A percentile compares a stretch with the other conserved stretches of the same genome.
Conservation (phyloP, 2,888 invertebrate genomes). For the Leptinotarsa peninsularis region DNA sequence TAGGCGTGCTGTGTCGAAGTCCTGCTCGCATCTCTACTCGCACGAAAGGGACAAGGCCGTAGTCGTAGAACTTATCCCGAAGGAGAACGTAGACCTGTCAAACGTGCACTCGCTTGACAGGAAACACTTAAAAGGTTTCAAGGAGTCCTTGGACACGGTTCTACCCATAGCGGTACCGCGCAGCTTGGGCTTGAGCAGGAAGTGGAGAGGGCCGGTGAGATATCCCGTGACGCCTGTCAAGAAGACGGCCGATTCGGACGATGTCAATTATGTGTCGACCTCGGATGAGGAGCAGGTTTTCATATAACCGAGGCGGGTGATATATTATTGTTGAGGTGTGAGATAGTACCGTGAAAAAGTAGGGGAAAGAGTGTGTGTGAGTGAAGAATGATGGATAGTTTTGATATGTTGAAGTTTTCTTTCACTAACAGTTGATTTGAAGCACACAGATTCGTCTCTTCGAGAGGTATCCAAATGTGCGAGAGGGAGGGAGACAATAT, state of each 20-base stretch:
- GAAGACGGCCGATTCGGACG: conserved; percentile 55
- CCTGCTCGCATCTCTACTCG: conserved; percentile 56
- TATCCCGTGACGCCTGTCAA: conserved; percentile 77
- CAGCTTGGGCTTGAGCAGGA: conserved; percentile 71
- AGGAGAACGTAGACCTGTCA: conserved; percentile 46
- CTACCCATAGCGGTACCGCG: conserved; percentile 69
- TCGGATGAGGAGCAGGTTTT: conserved; percentile 77
- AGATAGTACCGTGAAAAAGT: too few species aligned
- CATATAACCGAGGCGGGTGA: conserved; percentile 63
- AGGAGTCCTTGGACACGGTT: conserved; percentile 29
- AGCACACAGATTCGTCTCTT: too few species aligned
- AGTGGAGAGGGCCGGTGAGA: conserved; percentile 73
- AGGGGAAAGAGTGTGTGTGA: too few species aligned
- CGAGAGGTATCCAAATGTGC: too few species aligned
- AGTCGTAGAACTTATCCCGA: conserved; percentile 62
- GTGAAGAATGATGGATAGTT: too few species aligned
- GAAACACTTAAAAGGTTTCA: conserved; percentile 30
- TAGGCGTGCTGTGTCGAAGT: conserved; percentile 57
- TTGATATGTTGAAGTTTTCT: too few species aligned
- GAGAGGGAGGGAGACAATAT: too few species aligned
- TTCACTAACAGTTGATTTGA: too few species aligned
- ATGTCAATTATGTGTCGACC: conserved; percentile 62
- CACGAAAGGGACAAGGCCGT: conserved; percentile 56
- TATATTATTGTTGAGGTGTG: too few species aligned
- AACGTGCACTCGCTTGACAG: conserved; percentile 53